Evolutionary conservation across 2,113 vertebrate genomes (phyloP).

Genomic region (Sminthopsis crassicaudata): DNA sequence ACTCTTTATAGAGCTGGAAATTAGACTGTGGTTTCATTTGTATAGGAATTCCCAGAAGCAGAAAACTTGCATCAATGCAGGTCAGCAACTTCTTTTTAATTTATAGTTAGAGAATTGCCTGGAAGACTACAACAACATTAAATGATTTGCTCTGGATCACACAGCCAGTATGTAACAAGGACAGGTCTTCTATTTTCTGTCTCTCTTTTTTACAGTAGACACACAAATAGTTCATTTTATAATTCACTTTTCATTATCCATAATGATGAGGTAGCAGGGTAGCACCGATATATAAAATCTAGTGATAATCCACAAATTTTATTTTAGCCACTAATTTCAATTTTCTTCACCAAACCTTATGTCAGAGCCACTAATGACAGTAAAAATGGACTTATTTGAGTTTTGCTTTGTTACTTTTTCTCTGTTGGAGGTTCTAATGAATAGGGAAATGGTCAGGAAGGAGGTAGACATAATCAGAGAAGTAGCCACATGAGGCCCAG

Average conservation of each 20-base stretch:
- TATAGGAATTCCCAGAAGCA: not conserved
- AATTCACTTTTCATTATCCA: not conserved
- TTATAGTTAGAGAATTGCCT: not conserved
- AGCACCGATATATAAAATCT: not conserved
- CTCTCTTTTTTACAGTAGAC: not conserved
- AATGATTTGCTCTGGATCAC: not conserved
- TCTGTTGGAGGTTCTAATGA: conserved; percentile 61
- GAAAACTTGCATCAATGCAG: not conserved
- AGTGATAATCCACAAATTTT: conserved; percentile 37
- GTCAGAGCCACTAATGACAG: conserved; percentile 55
- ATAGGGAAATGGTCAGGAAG: conserved; percentile 57
- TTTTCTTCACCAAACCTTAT: conserved; percentile 31
- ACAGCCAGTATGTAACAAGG: not conserved
- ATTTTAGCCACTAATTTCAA: conserved; percentile 59
- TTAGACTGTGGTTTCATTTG: not conserved
- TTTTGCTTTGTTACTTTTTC: conserved; percentile 58
- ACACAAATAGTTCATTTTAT: not conserved
- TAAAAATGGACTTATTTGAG: conserved; percentile 53
- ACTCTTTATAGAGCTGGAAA: conserved; percentile 21
- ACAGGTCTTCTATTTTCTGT: not conserved
- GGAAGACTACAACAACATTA: not conserved
- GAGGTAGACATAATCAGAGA: conserved; percentile 36
- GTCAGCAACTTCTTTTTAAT: not conserved
- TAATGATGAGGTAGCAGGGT: conserved; percentile 31
- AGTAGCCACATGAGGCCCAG: conserved; percentile 24